Conservation (phyloP, 2,797 vertebrate species). For the Pseudochirops corinnae region DNA sequence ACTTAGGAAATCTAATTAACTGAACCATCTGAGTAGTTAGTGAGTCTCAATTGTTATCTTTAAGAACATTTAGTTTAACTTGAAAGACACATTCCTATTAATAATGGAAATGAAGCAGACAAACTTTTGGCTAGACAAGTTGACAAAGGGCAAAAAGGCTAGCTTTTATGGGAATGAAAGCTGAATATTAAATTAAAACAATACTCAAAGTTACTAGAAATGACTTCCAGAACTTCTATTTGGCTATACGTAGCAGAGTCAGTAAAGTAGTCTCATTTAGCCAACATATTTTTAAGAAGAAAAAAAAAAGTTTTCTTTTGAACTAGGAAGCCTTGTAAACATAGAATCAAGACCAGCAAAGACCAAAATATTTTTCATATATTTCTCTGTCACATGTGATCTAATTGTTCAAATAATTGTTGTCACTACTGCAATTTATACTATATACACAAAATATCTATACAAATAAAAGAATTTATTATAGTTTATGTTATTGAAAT, state of each 20-base stretch:
- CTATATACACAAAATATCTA: background rate
- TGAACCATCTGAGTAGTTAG: slow-evolving; percentile 15
- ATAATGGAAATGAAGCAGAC: slow-evolving; percentile 71
- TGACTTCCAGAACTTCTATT: background rate
- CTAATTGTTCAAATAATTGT: background rate
- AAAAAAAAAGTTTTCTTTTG: slow-evolving; percentile 16
- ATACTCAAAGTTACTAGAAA: slow-evolving; percentile 7
- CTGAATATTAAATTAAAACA: slow-evolving; percentile 63
- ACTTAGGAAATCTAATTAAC: background rate
- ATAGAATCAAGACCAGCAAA: background rate
- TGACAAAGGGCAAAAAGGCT: slow-evolving; percentile 71
- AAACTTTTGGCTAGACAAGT: slow-evolving; percentile 68
- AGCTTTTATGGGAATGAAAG: slow-evolving; percentile 67
- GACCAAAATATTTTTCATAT: background rate
- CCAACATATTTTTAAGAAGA: slow-evolving; percentile 14
- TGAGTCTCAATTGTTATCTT: slow-evolving; percentile 44
- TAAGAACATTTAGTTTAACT: slow-evolving; percentile 65
- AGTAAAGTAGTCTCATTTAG: slow-evolving; percentile 28
- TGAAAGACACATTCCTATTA: slow-evolving; percentile 59
- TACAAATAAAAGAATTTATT: background rate
- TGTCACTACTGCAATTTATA: background rate
- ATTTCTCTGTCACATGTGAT: background rate
- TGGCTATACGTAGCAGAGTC: background rate
- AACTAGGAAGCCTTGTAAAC: background rate
- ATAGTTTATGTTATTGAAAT: background rate